Conservation (phyloP, 2,888 invertebrate species). For the Lymantria dispar region DNA sequence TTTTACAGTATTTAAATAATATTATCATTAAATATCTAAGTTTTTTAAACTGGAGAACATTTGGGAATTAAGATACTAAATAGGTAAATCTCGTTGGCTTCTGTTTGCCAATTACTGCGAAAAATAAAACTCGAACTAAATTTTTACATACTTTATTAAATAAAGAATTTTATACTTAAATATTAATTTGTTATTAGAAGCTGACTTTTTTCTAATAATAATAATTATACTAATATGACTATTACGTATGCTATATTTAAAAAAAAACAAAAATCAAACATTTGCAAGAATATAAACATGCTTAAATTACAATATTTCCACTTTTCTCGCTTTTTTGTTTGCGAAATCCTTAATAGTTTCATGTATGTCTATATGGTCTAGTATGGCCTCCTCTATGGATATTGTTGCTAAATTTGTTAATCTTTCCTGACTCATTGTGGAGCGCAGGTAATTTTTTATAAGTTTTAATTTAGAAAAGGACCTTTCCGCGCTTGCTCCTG, state of each 20-base stretch:
- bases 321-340: constrained; percentile 15
- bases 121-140: constrained; percentile 10
- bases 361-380: constrained; percentile 17
- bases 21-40: too few relatives aligned
- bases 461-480: constrained; percentile 2
- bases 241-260: constrained; percentile 16
- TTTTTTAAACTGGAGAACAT: too few relatives aligned
- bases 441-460: constrained; percentile 22
- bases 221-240: constrained; percentile 13
- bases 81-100: constrained; percentile 16
- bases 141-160: background rate
- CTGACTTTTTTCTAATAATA: constrained; percentile 16
- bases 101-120: constrained; percentile 18
- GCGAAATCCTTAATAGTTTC: constrained; percentile 7
- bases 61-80: too few relatives aligned
- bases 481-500: constrained; percentile 19
- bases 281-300: too few relatives aligned
- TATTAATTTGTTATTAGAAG: constrained; percentile 15
- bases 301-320: constrained; percentile 21
- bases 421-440: constrained; percentile 19
- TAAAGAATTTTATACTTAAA: background rate
- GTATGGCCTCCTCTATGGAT: constrained; percentile 21
- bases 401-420: constrained; percentile 23
- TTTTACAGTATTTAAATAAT: constrained; percentile 7
- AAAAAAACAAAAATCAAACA: too few relatives aligned